Evolutionary conservation across 2,797 vertebrate genomes (phyloP).

Genomic region (Enoplosus armatus): DNA sequence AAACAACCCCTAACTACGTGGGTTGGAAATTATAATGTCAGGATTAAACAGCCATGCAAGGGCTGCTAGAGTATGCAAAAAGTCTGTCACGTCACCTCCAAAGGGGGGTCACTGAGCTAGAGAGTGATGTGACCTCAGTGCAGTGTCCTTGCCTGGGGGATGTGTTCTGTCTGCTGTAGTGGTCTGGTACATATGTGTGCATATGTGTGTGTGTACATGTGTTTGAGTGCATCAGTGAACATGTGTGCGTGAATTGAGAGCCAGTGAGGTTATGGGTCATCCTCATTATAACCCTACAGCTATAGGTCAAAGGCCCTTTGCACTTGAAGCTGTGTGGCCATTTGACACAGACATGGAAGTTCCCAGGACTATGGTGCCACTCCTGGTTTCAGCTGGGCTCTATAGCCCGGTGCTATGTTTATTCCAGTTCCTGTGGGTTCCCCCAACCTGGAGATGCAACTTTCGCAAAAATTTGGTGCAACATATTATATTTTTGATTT

Average conservation of each 20-base stretch:
- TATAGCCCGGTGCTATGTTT: background rate
- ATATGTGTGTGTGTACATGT: constrained; percentile 22
- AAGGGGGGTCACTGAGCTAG: constrained; percentile 43
- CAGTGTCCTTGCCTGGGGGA: constrained; percentile 74
- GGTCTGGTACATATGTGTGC: constrained; percentile 35
- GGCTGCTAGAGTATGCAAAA: constrained; percentile 39
- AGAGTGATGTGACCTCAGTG: constrained; percentile 63
- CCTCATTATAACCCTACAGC: constrained; percentile 52
- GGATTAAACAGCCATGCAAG: constrained; percentile 9
- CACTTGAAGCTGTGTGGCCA: constrained; percentile 35
- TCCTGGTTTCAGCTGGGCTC: constrained; percentile 24
- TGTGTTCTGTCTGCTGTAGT: constrained; percentile 43
- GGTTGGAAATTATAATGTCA: constrained; percentile 21
- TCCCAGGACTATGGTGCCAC: constrained; percentile 8
- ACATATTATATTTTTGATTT: background rate
- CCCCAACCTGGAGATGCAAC: background rate
- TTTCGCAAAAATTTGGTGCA: constrained; percentile 1
- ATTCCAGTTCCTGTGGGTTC: background rate
- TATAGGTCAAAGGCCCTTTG: constrained; percentile 56
- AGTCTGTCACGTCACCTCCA: constrained; percentile 44
- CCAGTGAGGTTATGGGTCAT: constrained; percentile 53
- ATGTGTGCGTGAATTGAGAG: constrained; percentile 43
- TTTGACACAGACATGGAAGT: constrained; percentile 31
- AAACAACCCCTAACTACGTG: background rate
- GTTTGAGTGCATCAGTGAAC: constrained; percentile 49